Evolutionary conservation across 2,888 invertebrate species (phyloP).

Genomic region (Mellilla xanthometata): DNA sequence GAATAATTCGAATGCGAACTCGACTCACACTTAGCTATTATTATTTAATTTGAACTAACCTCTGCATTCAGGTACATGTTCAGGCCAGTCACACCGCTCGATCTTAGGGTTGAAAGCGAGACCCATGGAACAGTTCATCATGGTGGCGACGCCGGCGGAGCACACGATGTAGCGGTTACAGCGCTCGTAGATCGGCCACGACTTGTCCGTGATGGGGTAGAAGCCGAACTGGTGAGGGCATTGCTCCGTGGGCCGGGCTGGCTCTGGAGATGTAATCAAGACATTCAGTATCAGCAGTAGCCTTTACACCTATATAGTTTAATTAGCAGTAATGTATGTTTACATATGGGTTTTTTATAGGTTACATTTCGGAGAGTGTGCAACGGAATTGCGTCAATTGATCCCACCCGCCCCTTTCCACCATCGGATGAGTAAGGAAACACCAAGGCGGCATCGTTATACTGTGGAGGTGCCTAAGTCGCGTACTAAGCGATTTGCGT

Average conservation of each 20-base stretch:
- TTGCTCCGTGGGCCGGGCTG: constrained; percentile 84
- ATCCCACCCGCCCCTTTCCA: too few relatives aligned
- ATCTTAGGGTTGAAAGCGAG: constrained; percentile 87
- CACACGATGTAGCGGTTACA: constrained; percentile 92
- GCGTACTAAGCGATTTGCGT: too few relatives aligned
- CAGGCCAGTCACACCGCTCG: constrained; percentile 92
- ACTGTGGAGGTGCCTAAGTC: too few relatives aligned
- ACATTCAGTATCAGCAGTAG: not conserved
- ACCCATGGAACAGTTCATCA: constrained; percentile 89
- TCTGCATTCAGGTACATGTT: constrained; percentile 88
- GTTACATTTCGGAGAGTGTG: too few relatives aligned
- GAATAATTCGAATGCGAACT: too few relatives aligned
- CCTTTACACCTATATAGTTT: too few relatives aligned
- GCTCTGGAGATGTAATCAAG: constrained; percentile 72
- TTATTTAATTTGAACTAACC: constrained; percentile 43
- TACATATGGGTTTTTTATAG: too few relatives aligned
- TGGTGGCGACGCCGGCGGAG: constrained; percentile 83
- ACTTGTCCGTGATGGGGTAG: constrained; percentile 70
- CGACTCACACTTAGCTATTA: too few relatives aligned
- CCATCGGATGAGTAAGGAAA: too few relatives aligned
- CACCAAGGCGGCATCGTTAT: too few relatives aligned
- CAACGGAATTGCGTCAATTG: too few relatives aligned
- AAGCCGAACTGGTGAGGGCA: constrained; percentile 92
- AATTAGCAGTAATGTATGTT: too few relatives aligned
- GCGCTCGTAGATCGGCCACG: constrained; percentile 36